These are phyloP conservation scores for Bos indicus DNA, from an alignment of 2,113 vertebrate species.

Conservation along the genomic window DNA sequence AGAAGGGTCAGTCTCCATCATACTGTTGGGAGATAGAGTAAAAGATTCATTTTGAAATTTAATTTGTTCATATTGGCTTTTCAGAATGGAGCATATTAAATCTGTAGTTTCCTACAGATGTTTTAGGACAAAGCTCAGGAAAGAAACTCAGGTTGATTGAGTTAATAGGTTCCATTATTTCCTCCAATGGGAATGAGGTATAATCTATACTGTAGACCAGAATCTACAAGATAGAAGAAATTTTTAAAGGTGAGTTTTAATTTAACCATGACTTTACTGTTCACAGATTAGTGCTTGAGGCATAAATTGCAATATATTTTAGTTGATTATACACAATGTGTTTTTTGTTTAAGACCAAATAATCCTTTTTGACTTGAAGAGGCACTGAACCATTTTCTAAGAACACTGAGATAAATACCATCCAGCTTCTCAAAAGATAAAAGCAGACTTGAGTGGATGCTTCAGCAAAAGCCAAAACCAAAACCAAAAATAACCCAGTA, in stretches of 20 bases:
- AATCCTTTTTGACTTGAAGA: constrained; percentile 2
- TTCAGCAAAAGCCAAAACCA: background rate
- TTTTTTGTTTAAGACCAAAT: constrained; percentile 10
- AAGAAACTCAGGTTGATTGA: background rate
- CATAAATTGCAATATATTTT: background rate
- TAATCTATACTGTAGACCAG: background rate
- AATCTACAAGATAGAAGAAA: background rate
- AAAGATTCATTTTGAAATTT: background rate
- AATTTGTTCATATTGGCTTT: background rate
- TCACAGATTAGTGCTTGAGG: background rate
- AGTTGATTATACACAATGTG: background rate
- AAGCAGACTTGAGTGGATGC: background rate
- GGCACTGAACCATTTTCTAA: background rate
- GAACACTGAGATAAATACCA: constrained; percentile 1
- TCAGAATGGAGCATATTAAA: background rate
- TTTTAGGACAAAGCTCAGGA: background rate
- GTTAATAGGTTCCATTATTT: background rate
- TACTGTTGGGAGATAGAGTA: background rate
- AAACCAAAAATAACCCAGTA: background rate
- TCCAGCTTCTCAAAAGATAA: background rate
- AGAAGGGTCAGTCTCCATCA: background rate
- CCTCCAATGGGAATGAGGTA: background rate
- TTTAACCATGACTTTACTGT: background rate
- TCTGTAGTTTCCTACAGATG: background rate
- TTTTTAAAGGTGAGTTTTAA: background rate